Percentiles rank a stretch among this genome's conserved stretches.
These are phyloP conservation scores for Stenoptilia bipunctidactyla DNA, from an alignment of 2,888 invertebrate genomes.

Conservation along the genomic window DNA sequence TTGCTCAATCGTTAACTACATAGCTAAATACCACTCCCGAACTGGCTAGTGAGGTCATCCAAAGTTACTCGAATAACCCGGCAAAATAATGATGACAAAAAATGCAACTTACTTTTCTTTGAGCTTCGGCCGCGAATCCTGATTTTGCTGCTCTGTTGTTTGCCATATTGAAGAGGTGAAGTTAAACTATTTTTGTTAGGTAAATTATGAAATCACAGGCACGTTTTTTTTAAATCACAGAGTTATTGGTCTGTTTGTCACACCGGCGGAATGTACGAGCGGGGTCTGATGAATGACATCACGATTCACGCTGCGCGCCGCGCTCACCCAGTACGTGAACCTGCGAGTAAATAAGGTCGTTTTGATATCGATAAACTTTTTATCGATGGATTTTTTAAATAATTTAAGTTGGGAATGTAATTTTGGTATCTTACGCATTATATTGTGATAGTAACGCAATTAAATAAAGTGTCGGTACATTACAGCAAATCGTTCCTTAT, in stretches of 20 bases:
- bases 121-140: constrained; percentile 96
- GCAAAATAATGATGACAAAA: constrained; percentile 16
- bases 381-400: too few relatives aligned
- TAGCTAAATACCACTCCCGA: constrained; percentile 16
- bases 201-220: constrained; percentile 48
- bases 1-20: not conserved
- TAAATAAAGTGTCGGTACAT: too few relatives aligned
- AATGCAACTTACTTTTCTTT: constrained; percentile 83
- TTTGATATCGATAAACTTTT: too few relatives aligned
- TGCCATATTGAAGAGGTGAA: constrained; percentile 80
- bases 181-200: constrained; percentile 36
- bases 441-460: too few relatives aligned
- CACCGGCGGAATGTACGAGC: constrained; percentile 49
- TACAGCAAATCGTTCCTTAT: too few relatives aligned
- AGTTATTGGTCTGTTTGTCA: not conserved
- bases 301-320: constrained; percentile 32
- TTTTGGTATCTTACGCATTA: too few relatives aligned
- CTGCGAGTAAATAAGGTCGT: not conserved
- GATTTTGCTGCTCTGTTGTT: constrained; percentile 88
- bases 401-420: too few relatives aligned
- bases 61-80: constrained; percentile 20
- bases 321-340: constrained; percentile 25
- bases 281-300: constrained; percentile 67
- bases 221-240: constrained; percentile 19
- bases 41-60: constrained; percentile 10